phyloP scores from a whole-genome alignment of 2,113 vertebrate genomes.

The Noctilio leporinus region DNA sequence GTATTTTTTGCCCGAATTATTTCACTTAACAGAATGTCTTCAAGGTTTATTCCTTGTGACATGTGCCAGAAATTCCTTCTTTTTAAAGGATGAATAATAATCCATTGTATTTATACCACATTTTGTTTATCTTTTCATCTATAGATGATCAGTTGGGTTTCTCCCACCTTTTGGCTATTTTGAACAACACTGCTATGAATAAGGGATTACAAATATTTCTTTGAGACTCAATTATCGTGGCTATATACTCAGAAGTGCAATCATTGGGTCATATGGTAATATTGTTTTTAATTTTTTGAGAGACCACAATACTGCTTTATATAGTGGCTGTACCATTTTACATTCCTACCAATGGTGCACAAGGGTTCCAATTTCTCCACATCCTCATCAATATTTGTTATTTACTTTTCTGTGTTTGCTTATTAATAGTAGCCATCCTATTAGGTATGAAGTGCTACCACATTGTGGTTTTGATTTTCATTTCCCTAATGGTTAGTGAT shows the following conservation, averaged over 20 bases:
- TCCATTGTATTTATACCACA: neutral
- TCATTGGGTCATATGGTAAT: neutral
- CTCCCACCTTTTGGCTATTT: neutral
- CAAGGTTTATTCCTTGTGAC: neutral
- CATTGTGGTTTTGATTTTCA: neutral
- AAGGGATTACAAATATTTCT: neutral
- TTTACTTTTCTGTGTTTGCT: neutral
- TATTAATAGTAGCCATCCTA: neutral
- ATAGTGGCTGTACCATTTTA: neutral
- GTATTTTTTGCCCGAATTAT: neutral
- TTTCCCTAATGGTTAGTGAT: neutral
- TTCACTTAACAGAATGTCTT: neutral
- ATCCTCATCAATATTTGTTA: neutral
- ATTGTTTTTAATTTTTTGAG: neutral
- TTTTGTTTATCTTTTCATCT: neutral
- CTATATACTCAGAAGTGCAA: neutral
- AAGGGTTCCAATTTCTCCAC: neutral
- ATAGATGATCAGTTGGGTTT: neutral
- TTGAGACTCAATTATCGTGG: neutral
- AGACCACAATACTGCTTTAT: neutral
- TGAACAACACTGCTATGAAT: neutral
- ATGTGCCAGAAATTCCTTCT: neutral
- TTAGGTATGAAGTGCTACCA: neutral
- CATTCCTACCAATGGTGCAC: neutral
- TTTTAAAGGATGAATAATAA: neutral